phyloP scores from a whole-genome alignment of 1,140 invertebrate genomes.

The Psilanteris sp. region DNA sequence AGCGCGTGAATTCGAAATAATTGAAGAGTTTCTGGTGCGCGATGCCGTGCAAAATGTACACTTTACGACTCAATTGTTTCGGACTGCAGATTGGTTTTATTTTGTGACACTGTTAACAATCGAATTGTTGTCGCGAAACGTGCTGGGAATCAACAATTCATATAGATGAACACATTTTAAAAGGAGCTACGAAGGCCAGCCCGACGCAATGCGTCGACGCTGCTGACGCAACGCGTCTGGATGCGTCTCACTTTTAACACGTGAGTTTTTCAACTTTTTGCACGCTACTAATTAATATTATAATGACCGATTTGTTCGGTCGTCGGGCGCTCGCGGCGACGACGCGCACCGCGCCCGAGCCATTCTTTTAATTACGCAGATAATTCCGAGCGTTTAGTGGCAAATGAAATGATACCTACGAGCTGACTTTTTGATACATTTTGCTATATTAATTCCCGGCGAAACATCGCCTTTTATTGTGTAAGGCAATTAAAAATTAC shows the following conservation, averaged over 20 bases:
- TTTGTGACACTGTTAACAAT: conserved; percentile 21
- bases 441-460: conserved; percentile 25
- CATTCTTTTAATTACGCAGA: conserved; percentile 44
- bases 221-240: conserved; percentile 81
- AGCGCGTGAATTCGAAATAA: conserved; percentile 20
- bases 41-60: conserved; percentile 10
- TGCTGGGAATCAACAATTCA: conserved; percentile 51
- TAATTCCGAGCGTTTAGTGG: conserved; percentile 34
- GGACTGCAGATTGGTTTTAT: conserved; percentile 11
- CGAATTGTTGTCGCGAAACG: conserved; percentile 28
- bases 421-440: conserved; percentile 27
- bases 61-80: not conserved
- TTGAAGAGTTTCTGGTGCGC: not conserved
- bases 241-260: conserved; percentile 80
- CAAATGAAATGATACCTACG: conserved; percentile 12
- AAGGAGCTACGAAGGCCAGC: conserved; percentile 79
- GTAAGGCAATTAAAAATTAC: conserved; percentile 57
- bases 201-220: conserved; percentile 81
- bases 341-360: too few relatives aligned
- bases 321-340: too few relatives aligned
- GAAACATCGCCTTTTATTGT: conserved; percentile 42
- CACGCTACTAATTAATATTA: too few relatives aligned
- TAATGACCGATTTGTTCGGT: too few relatives aligned
- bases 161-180: conserved; percentile 76
- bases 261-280: too few relatives aligned